These are phyloP conservation scores for Axis porcinus DNA, from an alignment of 2,113 vertebrate species.

Conservation along the genomic window DNA sequence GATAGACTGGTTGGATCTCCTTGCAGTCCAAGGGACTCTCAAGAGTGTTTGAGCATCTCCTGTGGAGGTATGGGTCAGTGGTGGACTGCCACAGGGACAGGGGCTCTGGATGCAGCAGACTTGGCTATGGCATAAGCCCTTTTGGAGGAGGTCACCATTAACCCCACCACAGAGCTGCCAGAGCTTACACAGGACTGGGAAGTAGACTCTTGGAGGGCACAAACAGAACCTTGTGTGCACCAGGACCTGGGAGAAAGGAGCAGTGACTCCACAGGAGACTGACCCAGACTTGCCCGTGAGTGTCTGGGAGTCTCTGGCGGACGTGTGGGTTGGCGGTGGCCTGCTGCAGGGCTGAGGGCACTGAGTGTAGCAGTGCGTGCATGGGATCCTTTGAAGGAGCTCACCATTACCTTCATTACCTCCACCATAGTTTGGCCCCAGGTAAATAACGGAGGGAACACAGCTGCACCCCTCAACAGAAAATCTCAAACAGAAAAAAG, in stretches of 20 bases:
- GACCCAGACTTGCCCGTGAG: background rate
- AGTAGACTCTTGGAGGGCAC: background rate
- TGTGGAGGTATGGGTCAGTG: background rate
- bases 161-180: background rate
- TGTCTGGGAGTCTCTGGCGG: background rate
- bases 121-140: background rate
- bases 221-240: background rate
- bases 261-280: background rate
- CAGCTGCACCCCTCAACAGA: background rate
- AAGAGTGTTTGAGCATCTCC: background rate
- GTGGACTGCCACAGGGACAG: background rate
- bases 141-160: background rate
- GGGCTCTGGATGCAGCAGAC: background rate
- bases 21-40: background rate
- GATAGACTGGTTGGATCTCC: background rate
- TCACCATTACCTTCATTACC: background rate
- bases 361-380: background rate
- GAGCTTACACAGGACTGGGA: background rate
- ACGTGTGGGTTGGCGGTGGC: accelerated
- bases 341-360: background rate
- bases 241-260: background rate
- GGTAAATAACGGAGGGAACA: background rate
- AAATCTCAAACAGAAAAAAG: background rate
- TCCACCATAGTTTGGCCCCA: background rate
- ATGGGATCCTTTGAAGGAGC: background rate